Evolutionary conservation across 1,140 invertebrate genomes (phyloP).

Genomic region (Drosophila mauritiana): DNA sequence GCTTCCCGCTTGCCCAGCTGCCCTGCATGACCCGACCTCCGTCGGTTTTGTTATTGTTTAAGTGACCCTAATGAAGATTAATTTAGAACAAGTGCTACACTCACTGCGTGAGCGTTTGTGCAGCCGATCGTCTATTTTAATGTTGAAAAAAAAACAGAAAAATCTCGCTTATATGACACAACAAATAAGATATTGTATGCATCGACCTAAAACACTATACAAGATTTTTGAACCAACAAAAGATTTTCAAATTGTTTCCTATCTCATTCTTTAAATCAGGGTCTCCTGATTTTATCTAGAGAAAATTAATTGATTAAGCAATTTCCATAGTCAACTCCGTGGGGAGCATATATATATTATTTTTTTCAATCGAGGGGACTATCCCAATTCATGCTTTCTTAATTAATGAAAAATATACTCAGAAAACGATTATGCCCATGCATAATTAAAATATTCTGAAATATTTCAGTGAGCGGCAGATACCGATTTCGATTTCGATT

Average conservation of each 20-base stretch:
- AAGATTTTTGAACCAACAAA: no score
- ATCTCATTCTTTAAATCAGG: no score
- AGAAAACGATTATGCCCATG: not conserved
- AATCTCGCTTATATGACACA: conserved; percentile 35
- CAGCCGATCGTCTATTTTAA: conserved; percentile 40
- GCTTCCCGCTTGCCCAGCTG: not conserved
- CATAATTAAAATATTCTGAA: not conserved
- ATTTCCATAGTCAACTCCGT: not conserved
- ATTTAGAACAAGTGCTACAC: conserved; percentile 66
- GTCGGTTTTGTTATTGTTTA: conserved; percentile 42
- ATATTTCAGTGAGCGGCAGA: not conserved
- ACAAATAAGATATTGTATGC: conserved; percentile 9
- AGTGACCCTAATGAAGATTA: conserved; percentile 79
- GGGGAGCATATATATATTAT: not conserved
- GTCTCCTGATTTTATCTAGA: no score
- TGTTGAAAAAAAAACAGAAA: conserved; percentile 4
- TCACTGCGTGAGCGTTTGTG: conserved; percentile 8
- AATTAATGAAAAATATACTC: not conserved
- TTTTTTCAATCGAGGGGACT: not conserved
- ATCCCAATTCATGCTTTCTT: not conserved
- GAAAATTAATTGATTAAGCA: no score
- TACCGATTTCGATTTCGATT: conserved; percentile 2
- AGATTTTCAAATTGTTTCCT: no score
- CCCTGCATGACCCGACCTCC: conserved; percentile 19
- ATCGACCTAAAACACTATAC: no score